Percentiles rank a stretch among this genome's conserved stretches.
phyloP scores from a whole-genome alignment of 2,888 invertebrate genomes.

The Dysmachus trigonus region DNA sequence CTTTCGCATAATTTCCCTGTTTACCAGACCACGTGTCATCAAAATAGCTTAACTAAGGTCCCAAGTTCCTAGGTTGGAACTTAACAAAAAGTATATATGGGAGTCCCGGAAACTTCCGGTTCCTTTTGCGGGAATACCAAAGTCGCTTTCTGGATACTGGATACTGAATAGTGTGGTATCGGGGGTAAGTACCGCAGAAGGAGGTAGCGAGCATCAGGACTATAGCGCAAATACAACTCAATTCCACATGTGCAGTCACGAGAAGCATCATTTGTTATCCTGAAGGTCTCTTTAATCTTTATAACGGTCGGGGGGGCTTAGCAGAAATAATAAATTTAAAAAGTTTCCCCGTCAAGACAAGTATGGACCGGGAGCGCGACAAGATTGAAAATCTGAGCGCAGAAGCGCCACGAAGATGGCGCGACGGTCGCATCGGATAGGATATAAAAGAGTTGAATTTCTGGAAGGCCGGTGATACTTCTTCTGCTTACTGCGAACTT shows the following conservation, averaged over 20 bases:
- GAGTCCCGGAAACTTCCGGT: not conserved
- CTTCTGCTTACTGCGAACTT: no score
- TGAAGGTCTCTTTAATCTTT: constrained; percentile 34
- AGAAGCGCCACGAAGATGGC: not conserved
- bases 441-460: constrained; percentile 4
- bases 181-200: no score
- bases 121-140: not conserved
- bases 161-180: no score
- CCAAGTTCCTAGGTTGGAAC: not conserved
- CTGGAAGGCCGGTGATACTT: not conserved
- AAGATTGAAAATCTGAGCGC: constrained; percentile 45
- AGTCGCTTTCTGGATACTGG: not conserved
- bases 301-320: constrained; percentile 37
- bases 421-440: not conserved
- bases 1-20: not conserved
- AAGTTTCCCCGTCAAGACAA: constrained; percentile 34
- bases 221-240: constrained; percentile 7
- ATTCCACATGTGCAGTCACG: constrained; percentile 30
- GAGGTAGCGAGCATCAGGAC: no score
- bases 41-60: not conserved
- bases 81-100: not conserved
- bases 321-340: constrained; percentile 47
- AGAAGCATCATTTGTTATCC: constrained; percentile 34
- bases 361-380: constrained; percentile 8
- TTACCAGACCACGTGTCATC: constrained; percentile 4